Evolutionary conservation across 2,888 invertebrate genomes (phyloP), one percentile per base, ranked within the genome.

Genomic region (Hyppa rectilinea): DNA sequence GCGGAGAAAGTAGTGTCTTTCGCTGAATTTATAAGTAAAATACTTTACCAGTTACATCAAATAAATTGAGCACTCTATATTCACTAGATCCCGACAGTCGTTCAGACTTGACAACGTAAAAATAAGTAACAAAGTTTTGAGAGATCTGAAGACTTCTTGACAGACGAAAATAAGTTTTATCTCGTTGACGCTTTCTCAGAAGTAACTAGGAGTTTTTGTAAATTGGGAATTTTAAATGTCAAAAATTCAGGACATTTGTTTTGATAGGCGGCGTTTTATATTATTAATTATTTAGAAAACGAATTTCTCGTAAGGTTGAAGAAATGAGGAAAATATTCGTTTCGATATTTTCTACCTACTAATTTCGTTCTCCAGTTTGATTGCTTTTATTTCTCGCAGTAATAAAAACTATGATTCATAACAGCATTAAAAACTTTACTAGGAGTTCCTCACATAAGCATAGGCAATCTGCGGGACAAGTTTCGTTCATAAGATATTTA

Each of bases 111-210:
- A 71, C 72, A 53, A 67, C 58, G 43, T 67, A 63, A 81, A 81
- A 78, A 71, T 80, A 78, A 81, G 68, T 71, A 60, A 71, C 53
- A 71, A 80, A 75, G 59, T 81, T 79, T 67, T 60, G 56, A 74
- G 38, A 56, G 71, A 56, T 64, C 49, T 69, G 52, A 75, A 71
- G 71, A 78, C 64, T 70, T 68, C 66, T 71, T 69, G 78, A 68
- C 70, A 68, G 67, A 62, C 36, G 47, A 63, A 71, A 77, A 70
- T 56, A 65, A 79, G 53, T 65, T 81, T 61, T 65, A 66, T 69
- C 65, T 76, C 34, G 31, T 47, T 34, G 64, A 65, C 47, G 29
- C 49, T 64, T 63, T 59, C n/a, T 65, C 58, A 34, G 55, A 67
- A 67, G n/a, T 58, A 45, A 40, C 62, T 47, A 34, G 45, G 10